Base-by-base conservation (phyloP, 2,113 vertebrate species). In the Micronycteris hirsuta region DNA sequence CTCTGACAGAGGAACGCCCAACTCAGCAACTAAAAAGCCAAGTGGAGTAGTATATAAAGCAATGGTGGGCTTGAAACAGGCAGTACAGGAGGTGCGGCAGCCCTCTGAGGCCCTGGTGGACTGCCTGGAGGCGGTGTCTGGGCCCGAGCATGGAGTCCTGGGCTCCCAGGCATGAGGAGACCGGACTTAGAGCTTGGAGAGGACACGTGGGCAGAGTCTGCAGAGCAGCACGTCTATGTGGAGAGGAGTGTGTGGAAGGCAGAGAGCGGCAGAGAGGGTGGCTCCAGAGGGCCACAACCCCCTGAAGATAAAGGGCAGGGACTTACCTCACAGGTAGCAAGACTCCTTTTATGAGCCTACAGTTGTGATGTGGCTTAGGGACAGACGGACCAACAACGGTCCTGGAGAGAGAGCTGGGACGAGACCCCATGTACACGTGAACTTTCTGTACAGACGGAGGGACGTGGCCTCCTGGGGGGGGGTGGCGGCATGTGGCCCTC, bases 401-500 rank as follows among this genome's bases (percentile, higher is more conserved):
- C 10, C 20, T 17, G 13, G 2, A 10, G 45, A 2, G 7, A 13
- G 7, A 70, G 41, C 0, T 7, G 9, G 41, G 43, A 9, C 28
- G 10, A 1, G 56, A 26, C 15, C 20, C 0, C 0, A 5, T 31
- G 2, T 0, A 2, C 10, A 3, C 4, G 7, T 9, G 38, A n/a
- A 6, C 36, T 7, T 22, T n/a, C n/a, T 36, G 43, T 0, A 0
- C 12, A 0, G 22, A 4, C 0, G 2, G 76, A 24, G n/a, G 14
- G 36, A 16, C 6, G 6, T 8, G 16, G 1, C 19, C 33, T 54
- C 15, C 26, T 6, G 1, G 0, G 0, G 58, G 41, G 1, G 26
- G 1, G 3, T 4, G 11, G 26, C 22, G n/a, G 68, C 41, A 2
- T 7, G 0, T 0, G 2, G 17, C 5, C 3, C 33, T 5, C 17